A percentile compares a stretch with the other conserved stretches of the same genome.
These are phyloP conservation scores for Parambassis ranga DNA, from an alignment of 2,797 vertebrate genomes.

Conservation along the genomic window DNA sequence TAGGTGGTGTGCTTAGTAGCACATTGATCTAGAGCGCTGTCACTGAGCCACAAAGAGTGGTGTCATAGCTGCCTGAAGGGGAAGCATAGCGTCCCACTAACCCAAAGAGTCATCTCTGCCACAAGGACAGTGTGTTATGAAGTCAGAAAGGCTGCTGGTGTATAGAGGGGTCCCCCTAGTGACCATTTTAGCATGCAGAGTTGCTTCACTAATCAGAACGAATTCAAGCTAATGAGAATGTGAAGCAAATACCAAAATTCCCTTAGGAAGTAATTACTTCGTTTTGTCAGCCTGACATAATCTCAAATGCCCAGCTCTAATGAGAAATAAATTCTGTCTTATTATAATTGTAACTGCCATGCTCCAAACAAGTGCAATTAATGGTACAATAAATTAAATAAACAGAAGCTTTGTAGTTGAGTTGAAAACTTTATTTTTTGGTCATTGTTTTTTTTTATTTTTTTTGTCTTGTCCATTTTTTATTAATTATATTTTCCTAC, in stretches of 20 bases:
- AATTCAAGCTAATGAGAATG: conserved; percentile 46
- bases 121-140: conserved; percentile 1
- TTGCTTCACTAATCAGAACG: conserved; percentile 17
- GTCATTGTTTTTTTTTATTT: conserved; percentile 71
- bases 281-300: conserved; percentile 39
- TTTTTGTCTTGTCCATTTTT: conserved; percentile 77
- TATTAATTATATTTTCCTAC: conserved; percentile 78
- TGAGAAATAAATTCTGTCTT: conserved; percentile 37
- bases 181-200: conserved; percentile 7
- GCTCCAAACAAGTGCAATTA: background rate
- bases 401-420: conserved; percentile 61
- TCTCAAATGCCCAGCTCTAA: conserved; percentile 9
- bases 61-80: conserved; percentile 38
- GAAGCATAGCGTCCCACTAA: conserved; percentile 46
- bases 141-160: background rate
- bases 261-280: conserved; percentile 34
- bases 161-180: conserved; percentile 51
- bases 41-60: conserved; percentile 4
- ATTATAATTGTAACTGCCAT: background rate
- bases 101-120: conserved; percentile 30
- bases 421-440: conserved; percentile 83
- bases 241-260: conserved; percentile 9
- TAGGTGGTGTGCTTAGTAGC: background rate
- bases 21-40: conserved; percentile 36
- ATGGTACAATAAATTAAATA: conserved; percentile 41